Conservation (phyloP, 2,113 vertebrate species). For the Apteryx mantelli region DNA sequence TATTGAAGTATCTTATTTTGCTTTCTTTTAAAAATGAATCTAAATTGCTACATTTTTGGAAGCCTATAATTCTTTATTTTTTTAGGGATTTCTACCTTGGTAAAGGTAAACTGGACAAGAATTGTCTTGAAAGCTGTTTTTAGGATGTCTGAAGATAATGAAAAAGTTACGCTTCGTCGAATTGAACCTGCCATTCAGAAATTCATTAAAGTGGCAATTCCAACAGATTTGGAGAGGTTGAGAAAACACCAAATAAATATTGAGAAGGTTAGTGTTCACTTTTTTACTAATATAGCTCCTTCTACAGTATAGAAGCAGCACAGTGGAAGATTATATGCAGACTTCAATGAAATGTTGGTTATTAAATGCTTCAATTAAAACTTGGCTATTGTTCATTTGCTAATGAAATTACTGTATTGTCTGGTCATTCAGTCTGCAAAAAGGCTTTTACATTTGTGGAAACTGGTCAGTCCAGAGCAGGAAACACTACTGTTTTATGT, state of each 20-base stretch:
- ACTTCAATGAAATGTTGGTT: neutral
- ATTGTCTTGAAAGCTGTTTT: slow-evolving; percentile 7
- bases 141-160: slow-evolving; percentile 89
- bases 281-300: neutral
- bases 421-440: neutral
- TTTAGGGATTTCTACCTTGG: slow-evolving; percentile 57
- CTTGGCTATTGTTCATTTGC: neutral
- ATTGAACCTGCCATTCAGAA: slow-evolving; percentile 94
- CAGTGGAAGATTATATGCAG: neutral
- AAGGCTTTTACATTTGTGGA: neutral
- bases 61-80: neutral
- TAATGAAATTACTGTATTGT: neutral
- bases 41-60: neutral
- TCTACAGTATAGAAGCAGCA: neutral
- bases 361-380: slow-evolving; percentile 9
- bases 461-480: neutral
- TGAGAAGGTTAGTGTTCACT: slow-evolving; percentile 85
- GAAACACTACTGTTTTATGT: neutral
- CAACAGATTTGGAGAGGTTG: slow-evolving; percentile 95
- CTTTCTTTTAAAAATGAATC: neutral
- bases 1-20: neutral
- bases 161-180: slow-evolving; percentile 90
- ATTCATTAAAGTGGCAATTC: slow-evolving; percentile 95
- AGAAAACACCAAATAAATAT: slow-evolving; percentile 96
- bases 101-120: slow-evolving; percentile 19